Evolutionary conservation across 2,113 vertebrate species (phyloP).

Genomic region (Cyanoderma ruficeps): DNA sequence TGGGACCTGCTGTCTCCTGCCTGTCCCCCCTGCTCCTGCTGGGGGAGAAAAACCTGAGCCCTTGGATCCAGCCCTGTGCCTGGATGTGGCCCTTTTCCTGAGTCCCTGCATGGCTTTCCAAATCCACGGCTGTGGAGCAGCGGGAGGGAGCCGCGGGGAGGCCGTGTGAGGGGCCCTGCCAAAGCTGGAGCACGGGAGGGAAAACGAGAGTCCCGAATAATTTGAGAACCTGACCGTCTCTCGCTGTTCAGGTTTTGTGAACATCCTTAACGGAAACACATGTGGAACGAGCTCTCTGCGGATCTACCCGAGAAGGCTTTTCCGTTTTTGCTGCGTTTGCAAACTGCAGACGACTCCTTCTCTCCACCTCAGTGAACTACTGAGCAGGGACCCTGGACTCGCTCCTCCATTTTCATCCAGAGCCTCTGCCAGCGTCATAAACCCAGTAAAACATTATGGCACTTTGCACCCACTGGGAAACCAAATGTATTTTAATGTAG

Average conservation of each 20-base stretch:
- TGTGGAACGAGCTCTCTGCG: constrained; percentile 51
- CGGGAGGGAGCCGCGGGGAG: neutral
- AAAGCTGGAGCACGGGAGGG: neutral
- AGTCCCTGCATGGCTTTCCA: fast-evolving
- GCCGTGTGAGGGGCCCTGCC: neutral
- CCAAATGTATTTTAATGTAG: constrained; percentile 70
- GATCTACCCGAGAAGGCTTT: constrained; percentile 56
- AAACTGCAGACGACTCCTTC: constrained; percentile 50
- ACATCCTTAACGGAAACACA: constrained; percentile 67
- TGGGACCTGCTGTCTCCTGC: neutral
- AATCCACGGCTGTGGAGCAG: neutral
- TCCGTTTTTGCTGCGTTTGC: constrained; percentile 67
- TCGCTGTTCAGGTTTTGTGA: constrained; percentile 46
- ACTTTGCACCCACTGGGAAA: constrained; percentile 69
- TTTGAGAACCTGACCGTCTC: constrained; percentile 48
- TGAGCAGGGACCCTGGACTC: constrained; percentile 61
- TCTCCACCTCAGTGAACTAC: constrained; percentile 46
- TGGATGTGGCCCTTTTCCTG: neutral
- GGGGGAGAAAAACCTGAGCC: neutral
- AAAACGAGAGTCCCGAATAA: constrained; percentile 23
- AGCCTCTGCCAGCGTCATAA: constrained; percentile 67
- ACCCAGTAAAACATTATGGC: constrained; percentile 68
- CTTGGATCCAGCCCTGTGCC: neutral
- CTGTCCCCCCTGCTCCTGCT: neutral
- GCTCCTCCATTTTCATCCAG: constrained; percentile 65